Base-by-base conservation (phyloP, 2,888 invertebrate species). In the Coelogynopora nodosa region DNA sequence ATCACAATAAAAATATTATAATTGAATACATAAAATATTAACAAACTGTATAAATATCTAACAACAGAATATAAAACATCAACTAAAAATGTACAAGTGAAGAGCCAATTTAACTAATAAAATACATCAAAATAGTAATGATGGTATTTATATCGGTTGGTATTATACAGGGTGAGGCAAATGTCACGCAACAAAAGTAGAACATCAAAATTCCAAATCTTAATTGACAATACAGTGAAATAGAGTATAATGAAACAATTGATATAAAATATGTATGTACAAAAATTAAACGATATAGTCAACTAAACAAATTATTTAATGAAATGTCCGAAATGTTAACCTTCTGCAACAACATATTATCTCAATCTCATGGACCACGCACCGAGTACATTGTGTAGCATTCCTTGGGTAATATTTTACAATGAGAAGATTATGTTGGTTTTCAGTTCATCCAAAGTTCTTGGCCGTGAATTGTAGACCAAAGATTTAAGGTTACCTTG, bases 401-500 rank as follows among this genome's bases (percentile, higher is more conserved):
- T 74, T n/a, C 23, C 18, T 74, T 10, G 74, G 74, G 23, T 13
- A 74, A 74, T 26, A 74, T 74, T 74, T 74, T 10, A n/a, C 5
- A 74, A n/a, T 74, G 18, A 10, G 23, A 5, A 26, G 74, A 26
- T 74, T 74, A 74, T 74, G 74, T 74, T 26, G 18, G 23, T 26
- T 5, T 74, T 74, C 74, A 74, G 74, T 26, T 74, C 74, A 74
- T 74, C 74, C 18, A 74, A 26, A 74, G 74, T 74, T 74, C 27
- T 10, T 5, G 27, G 74, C 18, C 74, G 18, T 5, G 74, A n/a
- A 23, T 49, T 49, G 18, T 49, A 49, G 5, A 49, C 49, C 49
- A 49, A 5, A 10, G 49, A 49, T 26, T 74, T 74, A 26, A 74
- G 18, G 74, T 74, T n/a, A 26, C 27, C 23, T 26, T 23, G 23